These are phyloP conservation scores for Scortum barcoo DNA, from an alignment of 2,113 vertebrate genomes.

Conservation along the genomic window DNA sequence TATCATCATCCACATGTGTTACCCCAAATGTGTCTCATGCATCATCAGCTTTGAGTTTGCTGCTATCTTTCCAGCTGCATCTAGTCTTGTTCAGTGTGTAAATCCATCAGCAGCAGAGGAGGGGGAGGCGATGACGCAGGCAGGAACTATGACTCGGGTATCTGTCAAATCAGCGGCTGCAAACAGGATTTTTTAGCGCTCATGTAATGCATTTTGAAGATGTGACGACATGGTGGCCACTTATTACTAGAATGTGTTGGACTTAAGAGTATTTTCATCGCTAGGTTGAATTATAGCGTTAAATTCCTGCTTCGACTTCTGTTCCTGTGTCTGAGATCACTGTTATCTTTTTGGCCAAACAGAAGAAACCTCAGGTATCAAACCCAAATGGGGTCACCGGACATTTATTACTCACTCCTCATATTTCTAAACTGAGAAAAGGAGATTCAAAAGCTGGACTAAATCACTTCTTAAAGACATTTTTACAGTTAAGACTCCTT, in stretches of 20 bases:
- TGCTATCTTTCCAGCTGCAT: constrained; percentile 55
- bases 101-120: constrained; percentile 42
- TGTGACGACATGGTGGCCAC: not conserved
- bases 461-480: constrained; percentile 21
- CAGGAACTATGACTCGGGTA: constrained; percentile 32
- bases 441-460: not conserved
- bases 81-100: constrained; percentile 19
- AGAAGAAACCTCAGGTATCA: not conserved
- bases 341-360: not conserved
- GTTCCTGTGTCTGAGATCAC: not conserved
- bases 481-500: constrained; percentile 5
- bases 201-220: constrained; percentile 30
- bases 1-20: not conserved
- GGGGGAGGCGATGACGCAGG: constrained; percentile 45
- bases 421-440: not conserved
- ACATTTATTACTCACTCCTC: constrained; percentile 14
- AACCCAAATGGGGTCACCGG: constrained; percentile 5
- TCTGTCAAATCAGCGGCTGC: constrained; percentile 38
- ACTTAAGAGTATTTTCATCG: not conserved
- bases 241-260: not conserved
- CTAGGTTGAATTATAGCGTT: not conserved
- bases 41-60: constrained; percentile 42
- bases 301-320: not conserved
- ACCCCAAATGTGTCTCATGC: constrained; percentile 21
- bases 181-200: constrained; percentile 6